Base-by-base conservation (phyloP, 2,888 invertebrate species). In the Brachyptera putata region DNA sequence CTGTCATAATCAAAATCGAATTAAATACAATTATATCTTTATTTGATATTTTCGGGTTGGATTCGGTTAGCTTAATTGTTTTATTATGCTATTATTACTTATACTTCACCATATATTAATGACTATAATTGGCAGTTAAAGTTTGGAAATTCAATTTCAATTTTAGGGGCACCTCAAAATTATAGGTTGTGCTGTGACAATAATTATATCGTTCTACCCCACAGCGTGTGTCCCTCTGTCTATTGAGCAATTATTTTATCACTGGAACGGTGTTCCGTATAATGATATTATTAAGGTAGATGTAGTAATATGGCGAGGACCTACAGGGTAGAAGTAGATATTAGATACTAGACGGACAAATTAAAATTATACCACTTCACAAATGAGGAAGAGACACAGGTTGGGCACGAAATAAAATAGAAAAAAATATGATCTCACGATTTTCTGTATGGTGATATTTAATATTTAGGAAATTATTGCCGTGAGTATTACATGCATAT, bases 91-190 rank as follows among this genome's bases (percentile, higher is more conserved):
- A 53, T 53, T 18, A 46, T 46, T 46, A 46, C 30, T 30, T 30
- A 53, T 22, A 34, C 21, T 34, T 22, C 18, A 21, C 24, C 46
- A 5, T 22, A 24, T 11, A 46, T 46, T 53, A 53, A 34, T 53
- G 21, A 43, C 21, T 36, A 13, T 53, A 53, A 53, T 53, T 53
- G 53, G 53, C 22, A 13, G 34, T 36, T 34, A 34, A 53, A 53
- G 18, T 36, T 36, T 34, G 11, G 13, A 53, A 53, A 53, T 53
- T 53, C 53, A 53, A 53, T 53, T 53, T 34, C 30, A 14, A 53
- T 11, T 34, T 53, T 36, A 16, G 7, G 53, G 36, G 26, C 11
- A 3, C 9, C 4, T 14, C 21, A 14, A 50, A 50, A 50, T 50
- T 50, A 50, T 14, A 50, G 50, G 50, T 50, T 50, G 26, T 50